phyloP scores from a whole-genome alignment of 2,888 invertebrate genomes.

The Hesperia comma region DNA sequence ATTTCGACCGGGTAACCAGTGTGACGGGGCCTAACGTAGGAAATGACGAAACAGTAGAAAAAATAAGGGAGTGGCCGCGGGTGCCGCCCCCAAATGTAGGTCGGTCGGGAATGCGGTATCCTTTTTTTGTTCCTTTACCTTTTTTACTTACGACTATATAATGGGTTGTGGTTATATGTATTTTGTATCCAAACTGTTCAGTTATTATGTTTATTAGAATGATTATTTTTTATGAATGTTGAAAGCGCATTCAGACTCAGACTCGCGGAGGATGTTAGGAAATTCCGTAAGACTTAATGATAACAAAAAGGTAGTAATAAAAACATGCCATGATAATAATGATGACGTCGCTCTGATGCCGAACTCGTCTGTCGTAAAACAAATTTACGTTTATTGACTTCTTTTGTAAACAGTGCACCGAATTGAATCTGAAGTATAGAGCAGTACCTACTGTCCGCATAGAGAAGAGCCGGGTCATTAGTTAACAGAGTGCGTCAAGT shows the following conservation, averaged over 20 bases:
- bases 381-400: slow-evolving; percentile 36
- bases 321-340: slow-evolving; percentile 6
- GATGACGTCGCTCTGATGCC: slow-evolving; percentile 24
- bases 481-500: slow-evolving; percentile 47
- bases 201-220: not conserved
- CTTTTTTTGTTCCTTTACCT: not conserved
- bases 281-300: slow-evolving; percentile 6
- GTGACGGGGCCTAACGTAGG: slow-evolving; percentile 3
- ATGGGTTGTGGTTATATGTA: not conserved
- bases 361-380: slow-evolving; percentile 34
- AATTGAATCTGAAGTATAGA: slow-evolving; percentile 18
- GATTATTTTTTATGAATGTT: not conserved
- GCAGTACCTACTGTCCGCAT: slow-evolving; percentile 19
- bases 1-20: slow-evolving; percentile 9
- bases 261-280: not conserved
- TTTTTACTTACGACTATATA: not conserved
- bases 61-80: slow-evolving; percentile 36
- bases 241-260: not conserved
- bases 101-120: slow-evolving; percentile 11
- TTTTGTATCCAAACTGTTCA: not conserved
- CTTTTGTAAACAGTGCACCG: slow-evolving; percentile 19
- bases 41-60: slow-evolving; percentile 31
- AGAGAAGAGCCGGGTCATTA: slow-evolving; percentile 39
- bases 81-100: slow-evolving; percentile 28
- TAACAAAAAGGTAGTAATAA: slow-evolving; percentile 17